phyloP scores from a whole-genome alignment of 2,888 invertebrate species.

The Ypsolopha scabrella region DNA sequence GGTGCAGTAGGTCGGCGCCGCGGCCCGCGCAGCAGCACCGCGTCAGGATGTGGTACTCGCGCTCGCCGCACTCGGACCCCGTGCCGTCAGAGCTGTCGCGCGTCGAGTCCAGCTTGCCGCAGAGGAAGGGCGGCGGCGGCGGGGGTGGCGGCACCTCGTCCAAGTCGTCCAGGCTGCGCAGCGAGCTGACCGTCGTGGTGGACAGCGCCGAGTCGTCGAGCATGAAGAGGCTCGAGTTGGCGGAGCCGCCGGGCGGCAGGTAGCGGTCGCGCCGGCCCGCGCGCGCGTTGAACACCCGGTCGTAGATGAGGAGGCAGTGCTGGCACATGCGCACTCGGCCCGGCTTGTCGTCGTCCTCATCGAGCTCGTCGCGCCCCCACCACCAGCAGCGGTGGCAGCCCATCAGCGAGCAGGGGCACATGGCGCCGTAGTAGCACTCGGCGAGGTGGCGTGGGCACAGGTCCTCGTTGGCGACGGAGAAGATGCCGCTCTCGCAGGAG shows the following conservation, averaged over 20 bases:
- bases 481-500: slow-evolving; percentile 91
- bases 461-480: slow-evolving; percentile 87
- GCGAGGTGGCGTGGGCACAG: slow-evolving; percentile 59
- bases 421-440: slow-evolving; percentile 32
- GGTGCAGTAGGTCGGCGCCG: slow-evolving; percentile 41
- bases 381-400: slow-evolving; percentile 59
- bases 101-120: slow-evolving; percentile 25
- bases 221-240: slow-evolving; percentile 66
- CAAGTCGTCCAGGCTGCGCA: slow-evolving; percentile 72
- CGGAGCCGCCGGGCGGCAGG: slow-evolving; percentile 47
- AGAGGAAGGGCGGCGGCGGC: slow-evolving; percentile 28
- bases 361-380: slow-evolving; percentile 32
- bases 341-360: slow-evolving; percentile 15
- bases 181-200: slow-evolving; percentile 63
- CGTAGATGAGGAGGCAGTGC: slow-evolving; percentile 37
- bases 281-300: slow-evolving; percentile 30
- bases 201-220: slow-evolving; percentile 70
- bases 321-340: slow-evolving; percentile 23
- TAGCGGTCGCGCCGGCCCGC: slow-evolving; percentile 8
- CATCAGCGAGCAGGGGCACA: slow-evolving; percentile 54
- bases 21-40: slow-evolving; percentile 47
- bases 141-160: slow-evolving; percentile 27
- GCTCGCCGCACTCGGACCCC: slow-evolving; percentile 15
- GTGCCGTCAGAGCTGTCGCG: slow-evolving; percentile 16
- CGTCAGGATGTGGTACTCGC: slow-evolving; percentile 31